phyloP scores from a whole-genome alignment of 2,797 vertebrate species.

The Sternotherus odoratus region DNA sequence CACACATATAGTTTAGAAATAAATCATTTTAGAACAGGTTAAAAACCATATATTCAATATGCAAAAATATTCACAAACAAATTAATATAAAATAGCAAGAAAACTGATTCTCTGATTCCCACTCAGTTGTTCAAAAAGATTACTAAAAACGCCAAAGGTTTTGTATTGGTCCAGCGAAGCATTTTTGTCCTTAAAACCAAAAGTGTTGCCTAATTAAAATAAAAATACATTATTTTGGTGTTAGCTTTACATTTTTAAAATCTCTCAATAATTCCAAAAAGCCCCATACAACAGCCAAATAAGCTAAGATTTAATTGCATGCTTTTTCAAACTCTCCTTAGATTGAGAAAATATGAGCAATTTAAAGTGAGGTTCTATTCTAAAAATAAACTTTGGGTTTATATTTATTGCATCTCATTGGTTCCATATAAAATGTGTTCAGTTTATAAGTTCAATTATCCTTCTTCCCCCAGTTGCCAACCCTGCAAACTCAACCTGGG shows the following conservation, averaged over 20 bases:
- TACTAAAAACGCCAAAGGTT: background rate
- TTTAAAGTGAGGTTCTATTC: background rate
- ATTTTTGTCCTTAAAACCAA: background rate
- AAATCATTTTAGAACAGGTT: background rate
- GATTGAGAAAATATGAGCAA: background rate
- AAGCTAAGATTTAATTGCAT: background rate
- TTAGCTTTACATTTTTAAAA: background rate
- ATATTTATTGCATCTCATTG: background rate
- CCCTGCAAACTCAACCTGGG: background rate
- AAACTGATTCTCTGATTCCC: background rate
- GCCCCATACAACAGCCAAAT: accelerated
- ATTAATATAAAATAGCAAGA: background rate
- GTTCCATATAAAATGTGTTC: background rate
- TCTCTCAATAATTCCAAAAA: background rate
- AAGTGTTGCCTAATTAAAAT: background rate
- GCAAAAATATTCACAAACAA: background rate
- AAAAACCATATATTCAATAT: background rate
- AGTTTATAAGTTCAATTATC: background rate
- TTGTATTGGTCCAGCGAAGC: background rate
- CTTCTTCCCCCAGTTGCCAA: background rate
- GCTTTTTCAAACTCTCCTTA: too few species aligned
- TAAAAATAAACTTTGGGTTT: too few species aligned
- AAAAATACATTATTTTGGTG: background rate
- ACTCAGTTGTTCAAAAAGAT: background rate
- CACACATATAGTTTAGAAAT: background rate